phyloP scores from a whole-genome alignment of 2,888 invertebrate genomes.

The Uropetala carovei region DNA sequence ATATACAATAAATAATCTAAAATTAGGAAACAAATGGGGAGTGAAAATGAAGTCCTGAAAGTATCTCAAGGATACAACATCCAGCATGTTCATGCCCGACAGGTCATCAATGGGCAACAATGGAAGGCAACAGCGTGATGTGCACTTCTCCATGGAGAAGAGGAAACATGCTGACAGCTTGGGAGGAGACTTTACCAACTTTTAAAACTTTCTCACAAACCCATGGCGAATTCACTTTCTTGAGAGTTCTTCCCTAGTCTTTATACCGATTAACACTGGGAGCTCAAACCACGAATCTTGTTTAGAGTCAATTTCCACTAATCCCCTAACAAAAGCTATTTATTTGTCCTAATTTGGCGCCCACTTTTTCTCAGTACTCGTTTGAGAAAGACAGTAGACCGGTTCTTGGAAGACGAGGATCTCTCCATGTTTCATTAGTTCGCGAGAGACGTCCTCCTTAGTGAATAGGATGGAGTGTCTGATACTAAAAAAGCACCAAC shows the following conservation, averaged over 20 bases:
- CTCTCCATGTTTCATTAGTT: conserved; percentile 42
- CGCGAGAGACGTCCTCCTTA: conserved; percentile 31
- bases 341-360: conserved; percentile 9
- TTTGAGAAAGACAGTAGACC: conserved; percentile 57
- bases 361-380: neutral
- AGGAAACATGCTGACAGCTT: conserved; percentile 59
- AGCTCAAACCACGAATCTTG: conserved; percentile 43
- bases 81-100: conserved; percentile 61
- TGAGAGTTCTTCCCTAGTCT: neutral
- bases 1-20: conserved; percentile 44
- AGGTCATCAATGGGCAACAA: conserved; percentile 52
- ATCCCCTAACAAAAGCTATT: conserved; percentile 31
- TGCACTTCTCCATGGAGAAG: conserved; percentile 59
- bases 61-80: conserved; percentile 53
- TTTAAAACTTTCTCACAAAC: conserved; percentile 17
- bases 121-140: conserved; percentile 64
- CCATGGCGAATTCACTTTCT: conserved; percentile 52
- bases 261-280: conserved; percentile 41
- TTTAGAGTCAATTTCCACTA: conserved; percentile 23
- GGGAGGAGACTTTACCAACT: conserved; percentile 12
- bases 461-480: conserved; percentile 61
- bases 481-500: conserved; percentile 60
- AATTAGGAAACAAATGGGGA: conserved; percentile 19
- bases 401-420: conserved; percentile 58
- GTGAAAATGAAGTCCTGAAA: conserved; percentile 31